Percentiles rank a stretch among this genome's conserved stretches.
Evolutionary conservation across 2,113 vertebrate species (phyloP).

Genomic region (Pyxicephalus adspersus): DNA sequence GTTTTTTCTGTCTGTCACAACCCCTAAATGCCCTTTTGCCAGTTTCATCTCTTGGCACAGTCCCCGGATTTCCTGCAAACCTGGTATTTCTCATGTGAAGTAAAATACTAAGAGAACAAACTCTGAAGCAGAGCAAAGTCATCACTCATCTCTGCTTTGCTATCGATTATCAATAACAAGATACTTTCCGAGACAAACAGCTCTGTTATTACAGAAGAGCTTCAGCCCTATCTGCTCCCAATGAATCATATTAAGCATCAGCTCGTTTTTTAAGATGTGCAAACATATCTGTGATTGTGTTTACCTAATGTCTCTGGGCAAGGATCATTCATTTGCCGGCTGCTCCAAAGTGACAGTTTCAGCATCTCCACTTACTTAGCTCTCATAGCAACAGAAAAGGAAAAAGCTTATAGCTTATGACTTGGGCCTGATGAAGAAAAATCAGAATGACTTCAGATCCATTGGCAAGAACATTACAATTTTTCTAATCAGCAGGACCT

Average conservation of each 20-base stretch:
- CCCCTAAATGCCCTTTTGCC: background rate
- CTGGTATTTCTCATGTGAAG: constrained; percentile 28
- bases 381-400: background rate
- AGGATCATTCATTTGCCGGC: constrained; percentile 2
- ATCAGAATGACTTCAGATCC: background rate
- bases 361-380: background rate
- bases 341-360: constrained; percentile 8
- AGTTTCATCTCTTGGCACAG: constrained; percentile 1
- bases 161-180: constrained; percentile 82
- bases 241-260: constrained; percentile 70
- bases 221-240: constrained; percentile 70
- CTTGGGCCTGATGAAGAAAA: constrained; percentile 16
- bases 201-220: constrained; percentile 70
- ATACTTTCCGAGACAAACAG: constrained; percentile 79
- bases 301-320: constrained; percentile 52
- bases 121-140: constrained; percentile 69
- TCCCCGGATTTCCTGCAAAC: background rate
- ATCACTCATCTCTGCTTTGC: constrained; percentile 73
- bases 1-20: too few species aligned
- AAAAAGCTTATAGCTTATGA: background rate
- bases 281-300: constrained; percentile 67
- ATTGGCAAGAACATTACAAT: constrained; percentile 11
- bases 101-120: constrained; percentile 45
- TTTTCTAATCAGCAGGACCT: background rate
- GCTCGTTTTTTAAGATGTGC: constrained; percentile 69